These are phyloP conservation scores for Cryptotermes secundus DNA, from an alignment of 1,140 invertebrate genomes.

Conservation along the genomic window DNA sequence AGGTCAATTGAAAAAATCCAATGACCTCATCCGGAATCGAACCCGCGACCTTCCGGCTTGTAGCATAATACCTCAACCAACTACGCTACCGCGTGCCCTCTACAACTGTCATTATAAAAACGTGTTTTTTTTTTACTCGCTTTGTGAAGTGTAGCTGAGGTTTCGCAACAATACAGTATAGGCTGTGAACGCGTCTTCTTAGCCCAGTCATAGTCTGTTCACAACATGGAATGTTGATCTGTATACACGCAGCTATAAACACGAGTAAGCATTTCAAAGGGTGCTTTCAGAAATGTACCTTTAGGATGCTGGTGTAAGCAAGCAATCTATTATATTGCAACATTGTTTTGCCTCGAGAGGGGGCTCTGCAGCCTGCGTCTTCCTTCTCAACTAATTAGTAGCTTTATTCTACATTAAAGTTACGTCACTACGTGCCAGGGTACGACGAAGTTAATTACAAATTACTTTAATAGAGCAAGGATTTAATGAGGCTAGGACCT, in stretches of 20 bases:
- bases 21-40: too few species aligned
- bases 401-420: conserved; percentile 37
- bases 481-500: conserved; percentile 42
- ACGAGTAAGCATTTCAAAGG: conserved; percentile 19
- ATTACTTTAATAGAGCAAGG: conserved; percentile 44
- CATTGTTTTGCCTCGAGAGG: conserved; percentile 25
- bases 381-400: conserved; percentile 34
- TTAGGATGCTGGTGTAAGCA: conserved; percentile 10
- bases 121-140: too few species aligned
- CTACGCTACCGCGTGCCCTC: too few species aligned
- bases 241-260: background rate
- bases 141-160: too few species aligned
- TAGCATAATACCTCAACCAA: too few species aligned
- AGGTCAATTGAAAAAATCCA: too few species aligned
- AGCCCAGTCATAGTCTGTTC: background rate
- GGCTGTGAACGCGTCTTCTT: background rate
- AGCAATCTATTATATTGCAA: conserved; percentile 28
- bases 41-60: too few species aligned
- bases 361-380: background rate
- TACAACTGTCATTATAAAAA: too few species aligned
- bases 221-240: background rate
- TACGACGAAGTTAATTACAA: conserved; percentile 42
- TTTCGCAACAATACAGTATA: background rate
- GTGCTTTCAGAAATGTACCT: conserved; percentile 23
- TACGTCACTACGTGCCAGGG: conserved; percentile 33